A percentile compares a stretch with the other conserved stretches of the same genome.
Conservation (phyloP, 1,140 invertebrate genomes). For the Adelges cooleyi region DNA sequence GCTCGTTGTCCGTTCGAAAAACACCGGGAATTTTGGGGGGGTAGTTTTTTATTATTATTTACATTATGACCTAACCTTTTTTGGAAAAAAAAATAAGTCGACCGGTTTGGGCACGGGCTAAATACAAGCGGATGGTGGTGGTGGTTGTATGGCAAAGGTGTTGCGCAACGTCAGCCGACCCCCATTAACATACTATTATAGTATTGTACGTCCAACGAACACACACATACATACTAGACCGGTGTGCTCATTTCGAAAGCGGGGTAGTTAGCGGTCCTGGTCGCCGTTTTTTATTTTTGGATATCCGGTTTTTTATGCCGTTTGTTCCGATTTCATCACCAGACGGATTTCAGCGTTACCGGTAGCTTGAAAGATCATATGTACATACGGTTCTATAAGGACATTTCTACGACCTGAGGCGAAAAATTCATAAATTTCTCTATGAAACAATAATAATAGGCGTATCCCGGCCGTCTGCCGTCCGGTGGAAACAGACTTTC, state of each 20-base stretch:
- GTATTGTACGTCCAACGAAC: too few relatives aligned
- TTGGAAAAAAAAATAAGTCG: background rate
- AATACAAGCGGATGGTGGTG: slow-evolving; percentile 2
- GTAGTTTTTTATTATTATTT: slow-evolving; percentile 5
- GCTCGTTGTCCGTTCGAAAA: background rate
- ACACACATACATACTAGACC: too few relatives aligned
- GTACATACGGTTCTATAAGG: too few relatives aligned
- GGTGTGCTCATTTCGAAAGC: slow-evolving; percentile 5
- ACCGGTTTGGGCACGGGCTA: slow-evolving; percentile 17
- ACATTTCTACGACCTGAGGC: too few relatives aligned
- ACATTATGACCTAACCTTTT: background rate
- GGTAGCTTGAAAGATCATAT: too few relatives aligned
- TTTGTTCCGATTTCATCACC: background rate
- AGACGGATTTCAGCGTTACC: background rate
- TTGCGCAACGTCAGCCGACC: slow-evolving; percentile 17
- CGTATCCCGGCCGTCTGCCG: too few relatives aligned
- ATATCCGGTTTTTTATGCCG: background rate
- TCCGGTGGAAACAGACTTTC: too few relatives aligned
- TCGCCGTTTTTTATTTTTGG: background rate
- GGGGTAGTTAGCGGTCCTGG: background rate
- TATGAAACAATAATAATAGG: too few relatives aligned
- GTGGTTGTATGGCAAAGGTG: background rate
- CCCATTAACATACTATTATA: slow-evolving; percentile 1
- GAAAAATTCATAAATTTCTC: too few relatives aligned
- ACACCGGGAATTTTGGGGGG: background rate